Base-by-base conservation (phyloP, 1,140 invertebrate species). In the Drosophila cardini region DNA sequence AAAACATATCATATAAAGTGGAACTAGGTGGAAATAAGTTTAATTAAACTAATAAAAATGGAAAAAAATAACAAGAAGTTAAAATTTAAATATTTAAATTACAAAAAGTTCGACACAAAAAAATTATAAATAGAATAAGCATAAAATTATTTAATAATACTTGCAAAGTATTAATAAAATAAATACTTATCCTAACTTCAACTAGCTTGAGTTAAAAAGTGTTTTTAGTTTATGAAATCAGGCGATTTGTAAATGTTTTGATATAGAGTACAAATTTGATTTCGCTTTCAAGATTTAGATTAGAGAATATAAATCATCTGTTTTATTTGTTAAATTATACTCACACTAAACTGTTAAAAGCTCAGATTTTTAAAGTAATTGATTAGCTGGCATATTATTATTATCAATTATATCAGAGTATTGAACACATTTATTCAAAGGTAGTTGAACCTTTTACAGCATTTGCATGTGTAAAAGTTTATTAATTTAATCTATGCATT, bases 401-500 rank as follows among this genome's bases (percentile, higher is more conserved):
- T 32, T 2, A 45, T 42, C 15, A 26, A 26, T 26, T 4, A 26
- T 8, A 8, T 15, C 26, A 36, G 26, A n/a, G 15, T 34, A 15
- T 30, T 9, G 15, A 62, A 36, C 30, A 53, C 36, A 34, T 2
- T 26, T 43, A 4, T 0, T 8, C 10, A 15, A 65, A 46, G 34
- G 43, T 72, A 50, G 55, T 36, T 72, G 38, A 65, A 72, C 45
- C 36, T 58, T 18, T 15, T n/a, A 52, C 48, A 15, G 6, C 7
- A 52, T 1, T 18, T 45, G 15, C 18, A 30, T 15, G 48, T 52
- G 26, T n/a, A 1, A 30, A 45, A 8, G 15, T 16, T 8, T 18
- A 16, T 9, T 6, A 8, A 57, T 32, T 45, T 16, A 34, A 32
- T n/a, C n/a, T n/a, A n/a, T 34, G 7, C 13, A 8, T 4, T 16